Evolutionary conservation across 2,797 vertebrate genomes (phyloP), one percentile per base, ranked within the genome.

Genomic region (Enteromius treurensis): DNA sequence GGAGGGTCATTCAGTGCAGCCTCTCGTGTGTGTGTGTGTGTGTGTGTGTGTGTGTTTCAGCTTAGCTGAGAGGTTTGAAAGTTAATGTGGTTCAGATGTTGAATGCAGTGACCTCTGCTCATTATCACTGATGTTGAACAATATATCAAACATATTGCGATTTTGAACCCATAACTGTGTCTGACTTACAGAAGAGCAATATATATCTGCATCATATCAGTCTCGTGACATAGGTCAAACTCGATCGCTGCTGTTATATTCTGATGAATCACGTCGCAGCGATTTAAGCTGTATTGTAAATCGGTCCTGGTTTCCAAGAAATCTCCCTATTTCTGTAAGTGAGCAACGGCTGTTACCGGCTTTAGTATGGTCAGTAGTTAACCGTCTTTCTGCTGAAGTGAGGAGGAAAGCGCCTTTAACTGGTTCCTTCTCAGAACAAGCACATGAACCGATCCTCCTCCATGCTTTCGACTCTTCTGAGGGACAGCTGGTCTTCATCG

Each of bases 1-100:
- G 32, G 58, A 78, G 75, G 23, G 75, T 65, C 17, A 78, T 34
- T 78, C 15, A 73, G 45, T 51, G 26, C 26, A 51, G 45, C 23
- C 15, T 47, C 21, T 2, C 3, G 32, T 37, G 65, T 37, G 32
- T 67, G 67, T 42, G 32, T 67, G 67, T 42, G 21, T 58, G 21
- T n/a, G 14, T 49, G 42, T 47, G n/a, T 2, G 47, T 0, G 15
- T 58, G 26, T 26, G 26, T 26, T 75, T 75, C 71, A 49, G 7
- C 3, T 34, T 32, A 51, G 26, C 47, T 34, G 47, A 32, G 11
- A 51, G 7, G n/a, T 15, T 15, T 23, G 5, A 7, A 19, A 5
- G 8, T 11, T 51, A 11, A 32, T 32, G 9, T 51, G 26, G 10
- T 34, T 51, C 4, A 29, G 14, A 71, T 49, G 45, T 32, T 19